A percentile compares a stretch with the other conserved stretches of the same genome.
phyloP scores from a whole-genome alignment of 2,888 invertebrate species.

The Agonopterix arenella region DNA sequence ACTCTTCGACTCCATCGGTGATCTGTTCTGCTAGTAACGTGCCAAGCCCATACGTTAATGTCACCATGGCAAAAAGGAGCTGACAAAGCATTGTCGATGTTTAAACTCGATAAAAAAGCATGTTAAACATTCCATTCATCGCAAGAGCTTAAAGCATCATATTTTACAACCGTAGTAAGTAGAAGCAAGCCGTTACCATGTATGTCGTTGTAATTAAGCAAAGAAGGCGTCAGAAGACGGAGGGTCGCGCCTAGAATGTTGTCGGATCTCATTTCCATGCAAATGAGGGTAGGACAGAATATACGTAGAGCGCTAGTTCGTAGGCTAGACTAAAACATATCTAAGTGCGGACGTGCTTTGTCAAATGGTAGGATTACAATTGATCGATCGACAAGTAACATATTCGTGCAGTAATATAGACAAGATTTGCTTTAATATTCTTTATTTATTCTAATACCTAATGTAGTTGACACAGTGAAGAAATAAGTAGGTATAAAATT shows the following conservation, averaged over 20 bases:
- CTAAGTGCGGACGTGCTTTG: constrained; percentile 10
- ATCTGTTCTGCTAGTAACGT: too few species aligned
- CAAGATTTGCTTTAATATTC: too few species aligned
- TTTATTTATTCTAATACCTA: too few species aligned
- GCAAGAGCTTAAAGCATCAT: not conserved
- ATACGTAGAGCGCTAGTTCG: constrained; percentile 42
- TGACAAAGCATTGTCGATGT: too few species aligned
- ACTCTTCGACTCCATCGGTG: too few species aligned
- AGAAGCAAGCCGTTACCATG: constrained; percentile 29
- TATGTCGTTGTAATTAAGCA: constrained; percentile 66
- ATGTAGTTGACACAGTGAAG: too few species aligned
- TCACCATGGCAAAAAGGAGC: too few species aligned
- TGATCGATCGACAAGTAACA: constrained; percentile 27
- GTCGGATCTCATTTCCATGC: constrained; percentile 72
- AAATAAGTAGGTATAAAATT: too few species aligned
- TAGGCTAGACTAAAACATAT: constrained; percentile 17
- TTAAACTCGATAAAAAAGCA: too few species aligned
- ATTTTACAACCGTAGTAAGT: not conserved
- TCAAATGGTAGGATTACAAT: constrained; percentile 27
- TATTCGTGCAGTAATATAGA: too few species aligned
- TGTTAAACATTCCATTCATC: not conserved
- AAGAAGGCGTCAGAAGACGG: constrained; percentile 51
- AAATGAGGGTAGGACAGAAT: constrained; percentile 65
- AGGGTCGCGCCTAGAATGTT: constrained; percentile 63
- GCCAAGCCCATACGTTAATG: too few species aligned